Conservation (phyloP, 2,888 invertebrate genomes). For the Cynaeus angustus region DNA sequence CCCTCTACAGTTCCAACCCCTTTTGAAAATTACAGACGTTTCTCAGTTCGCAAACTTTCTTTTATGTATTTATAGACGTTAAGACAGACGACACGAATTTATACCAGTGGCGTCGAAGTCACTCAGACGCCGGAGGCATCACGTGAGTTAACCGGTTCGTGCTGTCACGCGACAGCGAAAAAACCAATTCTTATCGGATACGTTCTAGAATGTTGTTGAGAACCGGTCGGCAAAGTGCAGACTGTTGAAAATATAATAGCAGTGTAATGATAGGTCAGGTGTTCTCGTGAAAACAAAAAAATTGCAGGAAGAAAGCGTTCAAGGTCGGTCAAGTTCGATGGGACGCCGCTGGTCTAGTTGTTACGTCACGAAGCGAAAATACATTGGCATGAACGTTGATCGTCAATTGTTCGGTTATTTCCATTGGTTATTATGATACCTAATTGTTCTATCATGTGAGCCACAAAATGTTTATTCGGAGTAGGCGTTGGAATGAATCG, state of each 20-base stretch:
- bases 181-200: too few species aligned
- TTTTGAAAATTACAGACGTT: too few species aligned
- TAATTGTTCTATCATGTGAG: too few species aligned
- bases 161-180: background rate
- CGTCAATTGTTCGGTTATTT: background rate
- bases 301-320: conserved; percentile 1
- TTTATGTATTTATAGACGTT: background rate
- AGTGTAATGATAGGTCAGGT: too few species aligned
- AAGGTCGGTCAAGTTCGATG: conserved; percentile 22
- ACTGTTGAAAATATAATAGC: too few species aligned
- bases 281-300: background rate
- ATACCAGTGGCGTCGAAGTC: background rate
- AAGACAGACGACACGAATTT: background rate
- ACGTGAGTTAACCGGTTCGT: background rate
- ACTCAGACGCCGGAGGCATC: background rate
- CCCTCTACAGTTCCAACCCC: background rate
- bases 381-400: background rate
- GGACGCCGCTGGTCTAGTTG: conserved; percentile 7
- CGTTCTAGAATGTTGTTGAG: background rate
- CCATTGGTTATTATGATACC: too few species aligned
- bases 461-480: too few species aligned
- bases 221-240: background rate
- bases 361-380: conserved; percentile 1
- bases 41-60: background rate
- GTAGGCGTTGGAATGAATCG: too few species aligned